A percentile compares a stretch with the other conserved stretches of the same genome.
These are phyloP conservation scores for Otolemur garnettii DNA, from an alignment of 2,113 vertebrate genomes.

Conservation along the genomic window DNA sequence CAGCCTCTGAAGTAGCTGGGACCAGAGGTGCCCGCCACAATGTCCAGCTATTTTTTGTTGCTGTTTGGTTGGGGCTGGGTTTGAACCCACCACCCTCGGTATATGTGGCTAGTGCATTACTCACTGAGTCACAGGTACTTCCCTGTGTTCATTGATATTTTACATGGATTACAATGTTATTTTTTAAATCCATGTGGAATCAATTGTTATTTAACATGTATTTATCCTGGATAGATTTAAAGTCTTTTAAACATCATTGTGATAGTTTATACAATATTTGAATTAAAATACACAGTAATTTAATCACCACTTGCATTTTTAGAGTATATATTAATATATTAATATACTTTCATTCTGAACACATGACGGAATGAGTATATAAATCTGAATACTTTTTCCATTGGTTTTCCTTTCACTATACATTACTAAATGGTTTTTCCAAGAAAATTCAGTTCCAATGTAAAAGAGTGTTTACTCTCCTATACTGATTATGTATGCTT, in stretches of 20 bases:
- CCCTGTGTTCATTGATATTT: background rate
- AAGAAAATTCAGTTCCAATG: background rate
- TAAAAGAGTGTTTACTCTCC: background rate
- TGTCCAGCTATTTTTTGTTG: too few species aligned
- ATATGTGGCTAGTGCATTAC: too few species aligned
- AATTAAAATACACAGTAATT: background rate
- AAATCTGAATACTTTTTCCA: background rate
- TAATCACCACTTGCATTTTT: background rate
- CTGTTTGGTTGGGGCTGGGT: too few species aligned
- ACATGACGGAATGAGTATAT: background rate
- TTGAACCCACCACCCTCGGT: too few species aligned
- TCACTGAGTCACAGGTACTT: too few species aligned
- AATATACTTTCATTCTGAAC: background rate
- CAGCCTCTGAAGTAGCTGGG: too few species aligned
- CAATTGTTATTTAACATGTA: background rate
- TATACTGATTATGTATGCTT: background rate
- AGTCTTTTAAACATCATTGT: background rate
- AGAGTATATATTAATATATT: background rate
- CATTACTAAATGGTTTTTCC: background rate
- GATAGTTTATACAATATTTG: background rate
- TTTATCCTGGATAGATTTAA: background rate
- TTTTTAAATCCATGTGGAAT: background rate
- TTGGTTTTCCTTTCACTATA: background rate
- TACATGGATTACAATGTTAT: background rate
- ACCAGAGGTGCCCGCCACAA: too few species aligned